phyloP scores from a whole-genome alignment of 2,113 vertebrate genomes.

The Erpornis zantholeuca region DNA sequence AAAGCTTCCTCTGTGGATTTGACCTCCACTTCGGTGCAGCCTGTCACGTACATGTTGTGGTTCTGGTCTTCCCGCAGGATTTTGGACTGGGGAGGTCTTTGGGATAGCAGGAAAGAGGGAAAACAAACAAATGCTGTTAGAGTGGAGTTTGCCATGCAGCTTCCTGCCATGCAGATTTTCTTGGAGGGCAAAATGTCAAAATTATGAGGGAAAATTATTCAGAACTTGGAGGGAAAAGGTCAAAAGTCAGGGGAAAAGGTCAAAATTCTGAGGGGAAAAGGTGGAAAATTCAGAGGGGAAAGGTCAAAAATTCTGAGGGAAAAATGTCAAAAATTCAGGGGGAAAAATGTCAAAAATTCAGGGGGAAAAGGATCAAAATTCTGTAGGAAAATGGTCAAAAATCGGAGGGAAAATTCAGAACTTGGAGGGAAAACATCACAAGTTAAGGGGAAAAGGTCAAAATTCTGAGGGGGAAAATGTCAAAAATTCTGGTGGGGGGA shows the following conservation, averaged over 20 bases:
- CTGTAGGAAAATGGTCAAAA: not conserved
- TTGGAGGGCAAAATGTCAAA: not conserved
- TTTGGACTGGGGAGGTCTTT: constrained; percentile 91
- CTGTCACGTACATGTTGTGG: constrained; percentile 95
- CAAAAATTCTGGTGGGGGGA: no score
- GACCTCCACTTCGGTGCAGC: constrained; percentile 94
- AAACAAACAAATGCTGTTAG: not conserved
- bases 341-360: not conserved
- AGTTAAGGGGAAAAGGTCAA: not conserved
- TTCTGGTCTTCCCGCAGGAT: constrained; percentile 93
- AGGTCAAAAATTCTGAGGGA: not conserved
- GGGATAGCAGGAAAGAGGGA: not conserved
- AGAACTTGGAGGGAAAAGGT: not conserved
- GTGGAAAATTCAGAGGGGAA: not conserved
- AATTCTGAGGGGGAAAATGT: no score
- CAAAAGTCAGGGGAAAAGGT: not conserved
- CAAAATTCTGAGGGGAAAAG: not conserved
- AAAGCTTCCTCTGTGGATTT: constrained; percentile 92
- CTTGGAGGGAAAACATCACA: no score
- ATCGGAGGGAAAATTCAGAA: not conserved
- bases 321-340: not conserved
- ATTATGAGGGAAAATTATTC: not conserved
- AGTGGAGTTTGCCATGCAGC: not conserved
- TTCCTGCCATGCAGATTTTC: not conserved
- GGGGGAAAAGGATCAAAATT: not conserved